Evolutionary conservation across 2,888 invertebrate species (phyloP).

Genomic region (Drosophila anomalata): DNA sequence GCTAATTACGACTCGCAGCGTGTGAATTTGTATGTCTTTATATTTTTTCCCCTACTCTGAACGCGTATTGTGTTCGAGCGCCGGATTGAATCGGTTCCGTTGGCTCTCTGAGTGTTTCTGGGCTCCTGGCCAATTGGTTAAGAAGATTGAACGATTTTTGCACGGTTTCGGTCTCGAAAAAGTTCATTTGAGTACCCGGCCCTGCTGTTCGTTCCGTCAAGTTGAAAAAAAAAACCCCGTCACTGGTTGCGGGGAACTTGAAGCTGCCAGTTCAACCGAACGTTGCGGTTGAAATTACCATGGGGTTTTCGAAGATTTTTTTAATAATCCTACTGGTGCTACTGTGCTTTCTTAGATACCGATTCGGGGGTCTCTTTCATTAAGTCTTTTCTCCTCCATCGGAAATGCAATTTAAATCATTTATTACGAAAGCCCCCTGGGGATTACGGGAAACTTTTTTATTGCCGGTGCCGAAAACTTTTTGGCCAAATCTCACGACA

Average conservation of each 20-base stretch:
- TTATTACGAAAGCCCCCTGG: conserved; percentile 46
- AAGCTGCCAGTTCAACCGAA: not conserved
- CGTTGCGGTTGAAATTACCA: not conserved
- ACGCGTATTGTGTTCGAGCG: conserved; percentile 20
- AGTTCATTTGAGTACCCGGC: conserved; percentile 62
- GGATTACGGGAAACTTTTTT: conserved; percentile 49
- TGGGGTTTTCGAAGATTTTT: not conserved
- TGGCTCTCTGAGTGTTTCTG: conserved; percentile 38
- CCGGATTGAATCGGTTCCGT: conserved; percentile 61
- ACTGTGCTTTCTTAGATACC: conserved; percentile 12
- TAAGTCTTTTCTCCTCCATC: conserved; percentile 21
- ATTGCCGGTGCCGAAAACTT: conserved; percentile 48
- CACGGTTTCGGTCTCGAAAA: conserved; percentile 72
- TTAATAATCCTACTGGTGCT: not conserved
- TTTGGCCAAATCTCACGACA: conserved; percentile 42
- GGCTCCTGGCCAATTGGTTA: conserved; percentile 70
- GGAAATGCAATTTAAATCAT: conserved; percentile 46
- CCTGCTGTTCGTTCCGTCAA: conserved; percentile 46
- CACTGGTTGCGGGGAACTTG: not conserved
- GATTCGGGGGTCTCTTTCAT: conserved; percentile 19
- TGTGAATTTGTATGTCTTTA: conserved; percentile 21
- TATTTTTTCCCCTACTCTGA: conserved; percentile 3
- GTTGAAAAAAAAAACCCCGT: not conserved
- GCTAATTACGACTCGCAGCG: conserved; percentile 37
- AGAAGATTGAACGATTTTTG: conserved; percentile 81